Base-by-base conservation (phyloP, 2,888 invertebrate genomes). In the Hymenopus coronatus region DNA sequence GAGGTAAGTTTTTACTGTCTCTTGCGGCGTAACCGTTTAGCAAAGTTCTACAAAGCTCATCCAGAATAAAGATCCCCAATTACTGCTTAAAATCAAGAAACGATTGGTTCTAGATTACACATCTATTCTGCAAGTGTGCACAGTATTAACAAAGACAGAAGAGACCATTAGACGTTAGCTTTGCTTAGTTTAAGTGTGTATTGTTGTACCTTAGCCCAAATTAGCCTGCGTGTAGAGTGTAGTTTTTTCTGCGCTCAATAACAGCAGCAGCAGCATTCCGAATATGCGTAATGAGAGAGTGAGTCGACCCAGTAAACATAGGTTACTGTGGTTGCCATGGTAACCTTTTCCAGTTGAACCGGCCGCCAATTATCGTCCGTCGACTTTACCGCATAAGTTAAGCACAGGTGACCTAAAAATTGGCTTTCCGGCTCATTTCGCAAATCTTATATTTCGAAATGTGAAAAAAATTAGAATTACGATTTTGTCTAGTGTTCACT, bases 301-400 rank as follows among this genome's bases (percentile, higher is more conserved):
- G 85, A 70, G 85, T 85, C 46, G 28, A 28, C 85, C 54, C 85
- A 54, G 28, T 70, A 85, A 85, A 85, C 85, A 85, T 28, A 28
- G 85, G 20, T 28, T 70, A 70, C 54, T 70, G 46, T 85, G 85
- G 85, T 46, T 85, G 46, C 33, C 54, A 70, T 70, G 54, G 54
- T 70, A 70, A 70, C 54, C 54, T 70, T 70, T 15, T 20, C 54
- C 54, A 70, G 54, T 70, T 70, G 54, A 70, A 70, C 54, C 54
- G 54, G 54, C 54, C 15, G 54, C 54, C 54, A 70, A 70, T 70
- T 70, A 70, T 70, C 54, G 54, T 70, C 15, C 54, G 20, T 70
- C 20, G 54, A 70, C 54, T 70, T 70, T 70, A 70, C 20, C 54
- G 20, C 54, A 20, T 70, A 20, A 70, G 54, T 70, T 70, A 20